Base-by-base conservation (phyloP, 2,113 vertebrate genomes). In the Strigops habroptila region DNA sequence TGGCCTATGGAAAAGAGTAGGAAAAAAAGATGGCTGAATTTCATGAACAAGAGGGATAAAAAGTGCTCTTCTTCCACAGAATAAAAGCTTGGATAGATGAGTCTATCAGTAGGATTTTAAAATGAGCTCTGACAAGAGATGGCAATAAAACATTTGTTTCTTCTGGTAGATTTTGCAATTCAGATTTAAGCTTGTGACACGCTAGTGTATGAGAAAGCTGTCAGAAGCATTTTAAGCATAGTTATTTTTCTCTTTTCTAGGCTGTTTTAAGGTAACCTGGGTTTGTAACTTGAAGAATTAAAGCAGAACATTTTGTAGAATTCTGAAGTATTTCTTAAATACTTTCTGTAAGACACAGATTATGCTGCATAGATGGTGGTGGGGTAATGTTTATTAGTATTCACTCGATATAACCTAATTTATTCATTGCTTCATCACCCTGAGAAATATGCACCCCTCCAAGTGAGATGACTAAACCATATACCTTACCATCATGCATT, bases 101-200 rank as follows among this genome's bases (percentile, higher is more conserved):
- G 79, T 88, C 86, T 94, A 89, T 81, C 88, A 77, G 74, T 24
- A 70, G 37, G 77, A 70, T 88, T 88, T 91, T 12, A 93, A 96
- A 89, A 93, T 84, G 80, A 63, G 18, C 41, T 96, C 86, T 69
- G 37, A 94, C 86, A 94, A 93, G 93, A 91, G 48, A 82, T 92
- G n/a, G 93, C 57, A 97, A 93, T 95, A 84, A 44, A 81, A 81
- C 71, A 91, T 93, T 96, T 93, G 67, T 92, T 96, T 95, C 90
- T 91, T 93, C 69, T 96, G 86, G 52, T 94, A 87, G 77, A 69
- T 94, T 97, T 93, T 95, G 93, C 96, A 94, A 96, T 97, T 96
- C 91, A 95, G 91, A 95, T 97, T 96, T 86, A 79, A 94, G 28
- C 88, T 94, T 96, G 92, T 96, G 95, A 97, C 84, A 94, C 69